phyloP scores from a whole-genome alignment of 2,113 vertebrate species.

The Petroica traversi region DNA sequence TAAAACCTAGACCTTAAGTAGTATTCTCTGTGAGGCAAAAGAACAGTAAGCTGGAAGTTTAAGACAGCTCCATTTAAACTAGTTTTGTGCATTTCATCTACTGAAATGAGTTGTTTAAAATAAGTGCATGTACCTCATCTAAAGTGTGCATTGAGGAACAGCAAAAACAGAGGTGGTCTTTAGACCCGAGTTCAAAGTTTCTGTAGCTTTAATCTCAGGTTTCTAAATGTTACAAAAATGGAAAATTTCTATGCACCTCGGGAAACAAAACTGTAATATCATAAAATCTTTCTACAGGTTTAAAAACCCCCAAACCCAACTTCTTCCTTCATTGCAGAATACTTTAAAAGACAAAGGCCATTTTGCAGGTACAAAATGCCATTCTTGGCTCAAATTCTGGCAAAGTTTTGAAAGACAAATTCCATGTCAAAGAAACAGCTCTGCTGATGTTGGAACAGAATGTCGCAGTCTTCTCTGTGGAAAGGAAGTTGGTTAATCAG shows the following conservation, averaged over 20 bases:
- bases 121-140: background rate
- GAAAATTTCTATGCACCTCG: background rate
- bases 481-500: background rate
- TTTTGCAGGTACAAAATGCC: background rate
- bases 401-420: background rate
- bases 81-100: background rate
- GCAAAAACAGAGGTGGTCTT: background rate
- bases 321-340: background rate
- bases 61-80: background rate
- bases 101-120: background rate
- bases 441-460: background rate
- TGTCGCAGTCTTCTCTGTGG: background rate
- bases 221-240: background rate
- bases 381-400: background rate
- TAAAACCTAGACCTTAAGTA: background rate
- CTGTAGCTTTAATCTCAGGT: background rate
- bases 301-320: fast-evolving
- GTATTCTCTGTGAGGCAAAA: background rate
- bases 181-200: fast-evolving
- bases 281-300: background rate
- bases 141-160: background rate
- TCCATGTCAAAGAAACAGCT: background rate
- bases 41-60: background rate
- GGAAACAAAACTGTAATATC: background rate
- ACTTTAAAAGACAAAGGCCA: background rate